Evolutionary conservation across 2,888 invertebrate genomes (phyloP).

Genomic region (Branchipolynoe longqiensis): DNA sequence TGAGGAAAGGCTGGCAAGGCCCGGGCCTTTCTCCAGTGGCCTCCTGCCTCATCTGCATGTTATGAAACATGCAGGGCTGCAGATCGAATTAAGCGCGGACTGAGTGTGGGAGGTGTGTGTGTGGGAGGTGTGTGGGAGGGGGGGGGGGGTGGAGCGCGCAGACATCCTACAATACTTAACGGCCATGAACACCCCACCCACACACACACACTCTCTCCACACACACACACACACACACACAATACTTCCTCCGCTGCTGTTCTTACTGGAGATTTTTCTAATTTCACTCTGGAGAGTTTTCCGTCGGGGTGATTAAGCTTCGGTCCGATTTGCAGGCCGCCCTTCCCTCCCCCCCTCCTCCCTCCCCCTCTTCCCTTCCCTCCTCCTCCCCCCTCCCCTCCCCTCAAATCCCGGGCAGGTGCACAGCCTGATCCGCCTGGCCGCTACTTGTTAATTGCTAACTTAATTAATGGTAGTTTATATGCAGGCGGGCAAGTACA

Average conservation of each 20-base stretch:
- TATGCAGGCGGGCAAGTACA: constrained; percentile 16
- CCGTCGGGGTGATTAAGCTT: constrained; percentile 28
- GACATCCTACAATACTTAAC: constrained; percentile 29
- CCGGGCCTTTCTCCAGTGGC: neutral
- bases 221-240: too few species aligned
- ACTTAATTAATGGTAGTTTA: constrained; percentile 54
- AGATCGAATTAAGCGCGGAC: constrained; percentile 33
- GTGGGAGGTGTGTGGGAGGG: too few species aligned
- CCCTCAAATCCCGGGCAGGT: constrained; percentile 13
- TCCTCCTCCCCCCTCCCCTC: too few species aligned
- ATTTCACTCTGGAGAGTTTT: constrained; percentile 51
- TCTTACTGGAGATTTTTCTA: constrained; percentile 40
- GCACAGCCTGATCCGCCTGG: constrained; percentile 1
- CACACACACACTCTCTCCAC: too few species aligned
- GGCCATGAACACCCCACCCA: neutral
- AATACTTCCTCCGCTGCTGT: constrained; percentile 2
- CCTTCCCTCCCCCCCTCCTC: too few species aligned
- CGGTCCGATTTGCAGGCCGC: neutral
- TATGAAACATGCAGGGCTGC: constrained; percentile 38
- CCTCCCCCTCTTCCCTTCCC: too few species aligned
- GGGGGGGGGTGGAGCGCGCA: neutral
- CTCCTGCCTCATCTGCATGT: constrained; percentile 24
- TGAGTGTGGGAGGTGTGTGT: too few species aligned
- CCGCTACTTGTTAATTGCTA: constrained; percentile 55
- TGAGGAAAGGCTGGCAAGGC: neutral